Base-by-base conservation (phyloP, 1,140 invertebrate genomes). In the Ectropis grisescens region DNA sequence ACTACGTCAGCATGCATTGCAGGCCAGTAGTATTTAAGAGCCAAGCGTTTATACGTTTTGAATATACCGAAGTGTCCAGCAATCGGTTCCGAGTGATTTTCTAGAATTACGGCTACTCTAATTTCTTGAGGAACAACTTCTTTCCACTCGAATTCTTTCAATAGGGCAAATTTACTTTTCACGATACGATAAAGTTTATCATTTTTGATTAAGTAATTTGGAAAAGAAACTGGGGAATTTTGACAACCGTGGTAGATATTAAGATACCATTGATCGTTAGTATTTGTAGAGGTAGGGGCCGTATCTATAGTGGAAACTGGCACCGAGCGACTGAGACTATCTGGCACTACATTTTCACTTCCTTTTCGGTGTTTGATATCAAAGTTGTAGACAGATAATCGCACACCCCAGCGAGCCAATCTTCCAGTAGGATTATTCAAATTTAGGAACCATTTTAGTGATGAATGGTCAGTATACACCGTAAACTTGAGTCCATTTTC, bases 41-140 rank as follows among this genome's bases (percentile, higher is more conserved):
- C 10, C 5, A 58, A 14, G 4, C 56, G 23, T 23, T 35, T 32
- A 13, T 44, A 53, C 0, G 71, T 72, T 32, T 75, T 76, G 9
- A 58, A 54, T 0, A 58, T 33, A 1, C 64, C 72, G 0, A 62
- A 24, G 37, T 80, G 72, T 4, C 62, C 74, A 11, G 67, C 36
- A 1, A 33, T 51, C 5, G 64, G 64, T 16, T 44, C 46, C 28
- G 37, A 27, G 34, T 68, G 62, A 12, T 33, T 35, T 8, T 60
- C 29, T n/a, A 11, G 2, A 1, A 65, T 29, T 4, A 51, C 19
- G 5, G 25, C 9, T 11, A 33, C 11, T 4, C 38, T 13, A 7
- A 29, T n/a, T n/a, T 37, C 38, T 8, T 1, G 1, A 10, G 44
- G 44, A 10, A 44, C 24, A 1, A 49, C 51, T 24, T 51, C 37